These are phyloP conservation scores for Pangasius djambal DNA, from an alignment of 2,797 vertebrate genomes.

Conservation along the genomic window DNA sequence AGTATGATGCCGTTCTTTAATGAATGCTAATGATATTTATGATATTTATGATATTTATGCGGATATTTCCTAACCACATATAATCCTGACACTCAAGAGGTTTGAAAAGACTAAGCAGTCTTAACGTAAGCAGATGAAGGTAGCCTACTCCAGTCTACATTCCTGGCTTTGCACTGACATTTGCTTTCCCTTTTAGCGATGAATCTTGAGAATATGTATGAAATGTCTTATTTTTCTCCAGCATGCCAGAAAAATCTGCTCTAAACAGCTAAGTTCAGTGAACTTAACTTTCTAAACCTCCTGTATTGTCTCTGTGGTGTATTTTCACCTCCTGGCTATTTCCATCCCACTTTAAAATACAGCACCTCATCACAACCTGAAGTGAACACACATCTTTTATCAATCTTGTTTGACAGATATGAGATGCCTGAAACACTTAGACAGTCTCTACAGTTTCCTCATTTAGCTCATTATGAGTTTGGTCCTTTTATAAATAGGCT, in stretches of 20 bases:
- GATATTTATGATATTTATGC: not conserved
- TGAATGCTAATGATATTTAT: not conserved
- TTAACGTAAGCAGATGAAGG: not conserved
- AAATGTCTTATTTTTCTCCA: conserved; percentile 9
- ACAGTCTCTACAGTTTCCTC: not conserved
- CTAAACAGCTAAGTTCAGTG: conserved; percentile 1
- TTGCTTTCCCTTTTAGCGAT: not conserved
- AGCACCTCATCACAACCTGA: not conserved
- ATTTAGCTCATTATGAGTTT: conserved; percentile 1
- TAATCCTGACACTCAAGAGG: conserved; percentile 1
- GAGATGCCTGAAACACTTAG: not conserved
- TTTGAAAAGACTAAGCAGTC: not conserved
- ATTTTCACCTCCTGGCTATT: conserved; percentile 7
- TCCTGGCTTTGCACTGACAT: not conserved
- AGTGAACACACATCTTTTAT: not conserved
- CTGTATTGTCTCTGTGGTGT: not conserved
- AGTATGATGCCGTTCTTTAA: not conserved
- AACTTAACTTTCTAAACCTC: conserved; percentile 15
- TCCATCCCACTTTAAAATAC: conserved; percentile 19
- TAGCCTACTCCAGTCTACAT: not conserved
- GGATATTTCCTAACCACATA: not conserved
- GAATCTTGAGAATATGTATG: not conserved
- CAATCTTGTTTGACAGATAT: not conserved
- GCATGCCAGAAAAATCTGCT: not conserved
- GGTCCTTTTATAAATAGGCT: conserved; percentile 14